These are phyloP conservation scores for Cryptophagus acutangulus DNA, from an alignment of 2,888 invertebrate species.

Conservation along the genomic window DNA sequence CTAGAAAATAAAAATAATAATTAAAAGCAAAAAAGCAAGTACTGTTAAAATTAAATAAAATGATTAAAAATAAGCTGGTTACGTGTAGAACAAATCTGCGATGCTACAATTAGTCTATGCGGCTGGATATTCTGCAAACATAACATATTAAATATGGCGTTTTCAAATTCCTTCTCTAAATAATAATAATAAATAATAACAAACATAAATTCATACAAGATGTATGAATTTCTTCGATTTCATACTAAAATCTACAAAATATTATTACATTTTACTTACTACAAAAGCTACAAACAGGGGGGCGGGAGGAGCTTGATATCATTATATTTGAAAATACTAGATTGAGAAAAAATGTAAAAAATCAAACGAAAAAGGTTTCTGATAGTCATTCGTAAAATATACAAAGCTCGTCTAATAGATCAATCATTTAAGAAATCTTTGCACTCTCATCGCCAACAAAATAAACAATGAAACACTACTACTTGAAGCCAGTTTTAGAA, in stretches of 20 bases:
- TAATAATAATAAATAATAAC: constrained; percentile 9
- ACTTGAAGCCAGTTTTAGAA: no score
- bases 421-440: no score
- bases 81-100: constrained; percentile 47
- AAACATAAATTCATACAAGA: constrained; percentile 25
- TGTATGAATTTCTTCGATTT: constrained; percentile 26
- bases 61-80: constrained; percentile 43
- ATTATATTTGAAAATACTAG: constrained; percentile 33
- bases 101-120: constrained; percentile 48
- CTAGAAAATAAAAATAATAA: constrained; percentile 2
- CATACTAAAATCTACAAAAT: no score
- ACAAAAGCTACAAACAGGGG: constrained; percentile 40
- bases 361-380: no score
- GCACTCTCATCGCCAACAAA: constrained; percentile 27
- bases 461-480: no score
- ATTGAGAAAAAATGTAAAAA: constrained; percentile 35
- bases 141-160: constrained; percentile 46
- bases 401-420: constrained; percentile 37
- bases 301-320: no score
- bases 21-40: constrained; percentile 30
- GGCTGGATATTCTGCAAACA: constrained; percentile 48
- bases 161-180: constrained; percentile 5
- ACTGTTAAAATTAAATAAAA: constrained; percentile 33
- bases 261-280: constrained; percentile 42
- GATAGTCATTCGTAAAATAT: constrained; percentile 30